A percentile compares a stretch with the other conserved stretches of the same genome.
Conservation (phyloP, 1,140 invertebrate genomes). For the Trachelipus rathkii region DNA sequence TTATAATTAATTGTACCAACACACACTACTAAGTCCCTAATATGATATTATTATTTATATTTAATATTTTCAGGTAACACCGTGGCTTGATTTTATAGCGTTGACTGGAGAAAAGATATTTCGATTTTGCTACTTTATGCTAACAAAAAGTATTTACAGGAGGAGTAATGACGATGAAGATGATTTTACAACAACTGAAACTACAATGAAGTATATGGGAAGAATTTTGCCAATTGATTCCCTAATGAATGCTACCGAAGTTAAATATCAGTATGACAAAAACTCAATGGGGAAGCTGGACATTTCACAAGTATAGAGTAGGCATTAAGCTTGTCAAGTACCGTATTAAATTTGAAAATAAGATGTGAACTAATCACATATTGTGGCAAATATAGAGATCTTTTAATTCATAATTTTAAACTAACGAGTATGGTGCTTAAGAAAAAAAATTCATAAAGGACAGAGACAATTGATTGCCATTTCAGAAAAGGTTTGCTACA, state of each 20-base stretch:
- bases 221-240: conserved; percentile 40
- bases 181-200: conserved; percentile 49
- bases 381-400: too few species aligned
- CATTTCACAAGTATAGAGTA: conserved; percentile 52
- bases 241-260: conserved; percentile 44
- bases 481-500: too few species aligned
- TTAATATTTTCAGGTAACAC: background rate
- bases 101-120: background rate
- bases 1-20: too few species aligned
- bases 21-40: too few species aligned
- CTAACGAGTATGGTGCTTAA: too few species aligned
- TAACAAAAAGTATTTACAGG: conserved; percentile 56
- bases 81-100: background rate
- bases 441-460: too few species aligned
- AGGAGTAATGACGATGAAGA: conserved; percentile 57
- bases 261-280: conserved; percentile 52
- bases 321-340: background rate
- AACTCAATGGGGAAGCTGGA: conserved; percentile 56
- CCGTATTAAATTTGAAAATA: too few species aligned
- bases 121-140: conserved; percentile 50
- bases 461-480: too few species aligned
- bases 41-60: background rate
- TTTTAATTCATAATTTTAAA: background rate
- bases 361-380: too few species aligned
- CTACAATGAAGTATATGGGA: conserved; percentile 53